These are phyloP conservation scores for Drosophila murphyi DNA, from an alignment of 1,140 invertebrate species.

Conservation along the genomic window DNA sequence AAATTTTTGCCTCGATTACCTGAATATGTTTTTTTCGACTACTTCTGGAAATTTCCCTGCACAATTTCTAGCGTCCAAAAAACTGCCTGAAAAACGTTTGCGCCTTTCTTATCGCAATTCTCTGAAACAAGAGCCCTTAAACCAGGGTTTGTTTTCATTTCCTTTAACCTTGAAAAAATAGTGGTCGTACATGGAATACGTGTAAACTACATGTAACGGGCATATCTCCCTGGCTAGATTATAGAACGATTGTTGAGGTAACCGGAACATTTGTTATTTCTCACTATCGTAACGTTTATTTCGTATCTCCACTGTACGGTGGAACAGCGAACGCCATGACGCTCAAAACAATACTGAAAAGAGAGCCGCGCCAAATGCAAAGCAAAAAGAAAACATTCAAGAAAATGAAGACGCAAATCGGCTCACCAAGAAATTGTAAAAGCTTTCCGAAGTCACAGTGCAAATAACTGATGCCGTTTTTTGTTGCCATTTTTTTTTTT, in stretches of 20 bases:
- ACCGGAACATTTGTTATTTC: not conserved
- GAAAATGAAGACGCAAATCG: conserved; percentile 70
- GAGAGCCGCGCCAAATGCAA: conserved; percentile 20
- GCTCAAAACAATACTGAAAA: conserved; percentile 50
- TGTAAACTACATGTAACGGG: not conserved
- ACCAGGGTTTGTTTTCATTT: conserved; percentile 3
- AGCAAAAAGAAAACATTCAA: conserved; percentile 30
- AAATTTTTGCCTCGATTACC: not conserved
- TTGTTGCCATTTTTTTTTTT: too few species aligned
- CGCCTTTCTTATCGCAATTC: conserved; percentile 48
- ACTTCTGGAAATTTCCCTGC: conserved; percentile 12
- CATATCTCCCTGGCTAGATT: not conserved
- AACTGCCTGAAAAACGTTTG: conserved; percentile 8
- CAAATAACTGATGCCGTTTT: conserved; percentile 9
- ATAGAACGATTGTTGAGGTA: not conserved
- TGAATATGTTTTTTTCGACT: not conserved
- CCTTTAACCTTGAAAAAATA: conserved; percentile 43
- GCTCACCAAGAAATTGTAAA: conserved; percentile 68
- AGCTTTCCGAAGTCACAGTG: conserved; percentile 49
- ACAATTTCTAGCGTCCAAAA: not conserved
- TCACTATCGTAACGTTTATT: conserved; percentile 23
- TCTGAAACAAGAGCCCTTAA: conserved; percentile 7
- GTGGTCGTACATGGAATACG: conserved; percentile 27
- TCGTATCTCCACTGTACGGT: conserved; percentile 16
- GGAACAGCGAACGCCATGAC: conserved; percentile 35